phyloP scores from a whole-genome alignment of 2,888 invertebrate species.

The Tipula vernalis region DNA sequence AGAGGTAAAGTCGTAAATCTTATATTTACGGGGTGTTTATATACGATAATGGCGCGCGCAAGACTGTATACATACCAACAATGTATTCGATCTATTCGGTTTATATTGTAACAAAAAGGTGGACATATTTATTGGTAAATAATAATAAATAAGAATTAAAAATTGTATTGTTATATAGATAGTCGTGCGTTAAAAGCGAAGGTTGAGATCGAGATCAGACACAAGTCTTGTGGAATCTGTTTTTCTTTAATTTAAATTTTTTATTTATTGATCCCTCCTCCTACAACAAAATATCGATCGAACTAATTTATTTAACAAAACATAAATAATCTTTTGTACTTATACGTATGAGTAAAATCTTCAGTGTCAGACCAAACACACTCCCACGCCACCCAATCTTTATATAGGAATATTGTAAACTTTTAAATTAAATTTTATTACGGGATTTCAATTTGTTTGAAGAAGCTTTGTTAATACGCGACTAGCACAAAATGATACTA shows the following conservation, averaged over 20 bases:
- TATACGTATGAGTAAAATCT: neutral
- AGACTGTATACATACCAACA: neutral
- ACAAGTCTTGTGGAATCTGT: neutral
- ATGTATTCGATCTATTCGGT: neutral
- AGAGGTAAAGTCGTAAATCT: neutral
- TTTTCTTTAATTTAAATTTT: neutral
- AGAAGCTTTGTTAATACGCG: no score
- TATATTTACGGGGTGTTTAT: neutral
- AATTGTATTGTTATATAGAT: neutral
- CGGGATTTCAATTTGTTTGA: no score
- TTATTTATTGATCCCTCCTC: neutral
- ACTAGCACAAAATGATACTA: no score
- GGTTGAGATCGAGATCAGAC: neutral
- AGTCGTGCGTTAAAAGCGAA: neutral
- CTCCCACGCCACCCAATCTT: neutral
- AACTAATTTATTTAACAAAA: neutral
- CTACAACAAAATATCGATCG: neutral
- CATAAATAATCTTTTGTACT: neutral
- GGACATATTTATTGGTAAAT: neutral
- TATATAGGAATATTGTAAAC: neutral
- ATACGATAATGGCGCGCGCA: neutral
- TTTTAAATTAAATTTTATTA: neutral
- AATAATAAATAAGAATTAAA: neutral
- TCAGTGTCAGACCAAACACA: neutral
- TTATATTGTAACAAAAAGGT: neutral